Percentiles rank a stretch among this genome's conserved stretches.
Evolutionary conservation across 2,113 vertebrate genomes (phyloP).

Genomic region (Planiliza haematocheilus): DNA sequence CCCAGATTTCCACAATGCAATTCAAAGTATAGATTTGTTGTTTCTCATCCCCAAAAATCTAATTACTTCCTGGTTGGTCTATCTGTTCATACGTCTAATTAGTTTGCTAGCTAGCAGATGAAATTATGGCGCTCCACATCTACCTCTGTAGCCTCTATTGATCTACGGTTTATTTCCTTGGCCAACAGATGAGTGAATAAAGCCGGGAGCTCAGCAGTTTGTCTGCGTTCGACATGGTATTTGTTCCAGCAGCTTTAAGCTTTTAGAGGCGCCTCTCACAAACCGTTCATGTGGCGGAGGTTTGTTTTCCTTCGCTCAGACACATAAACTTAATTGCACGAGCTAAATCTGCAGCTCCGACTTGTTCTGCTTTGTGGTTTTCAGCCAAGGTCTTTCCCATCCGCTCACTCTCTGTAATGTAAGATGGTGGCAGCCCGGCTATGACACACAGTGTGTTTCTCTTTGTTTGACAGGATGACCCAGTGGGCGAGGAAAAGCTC

Average conservation of each 20-base stretch:
- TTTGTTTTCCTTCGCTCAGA: slow-evolving; percentile 16
- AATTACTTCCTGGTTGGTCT: not conserved
- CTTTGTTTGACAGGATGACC: slow-evolving; percentile 75
- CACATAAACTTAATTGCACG: slow-evolving; percentile 6
- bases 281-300: not conserved
- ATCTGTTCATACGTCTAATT: not conserved
- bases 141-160: not conserved
- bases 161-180: not conserved
- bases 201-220: not conserved
- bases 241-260: slow-evolving; percentile 6
- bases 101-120: not conserved
- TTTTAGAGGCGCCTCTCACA: not conserved
- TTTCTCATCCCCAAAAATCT: too few species aligned
- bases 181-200: not conserved
- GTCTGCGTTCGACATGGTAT: not conserved
- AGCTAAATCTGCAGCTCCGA: slow-evolving; percentile 23
- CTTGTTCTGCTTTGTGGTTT: slow-evolving; percentile 54
- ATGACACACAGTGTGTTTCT: slow-evolving; percentile 68
- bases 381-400: slow-evolving; percentile 48
- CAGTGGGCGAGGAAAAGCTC: slow-evolving; percentile 69
- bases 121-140: not conserved
- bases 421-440: slow-evolving; percentile 43
- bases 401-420: slow-evolving; percentile 34
- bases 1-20: too few species aligned
- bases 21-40: too few species aligned